These are phyloP conservation scores for Austrolebias charrua DNA, from an alignment of 2,797 vertebrate species.

Conservation along the genomic window DNA sequence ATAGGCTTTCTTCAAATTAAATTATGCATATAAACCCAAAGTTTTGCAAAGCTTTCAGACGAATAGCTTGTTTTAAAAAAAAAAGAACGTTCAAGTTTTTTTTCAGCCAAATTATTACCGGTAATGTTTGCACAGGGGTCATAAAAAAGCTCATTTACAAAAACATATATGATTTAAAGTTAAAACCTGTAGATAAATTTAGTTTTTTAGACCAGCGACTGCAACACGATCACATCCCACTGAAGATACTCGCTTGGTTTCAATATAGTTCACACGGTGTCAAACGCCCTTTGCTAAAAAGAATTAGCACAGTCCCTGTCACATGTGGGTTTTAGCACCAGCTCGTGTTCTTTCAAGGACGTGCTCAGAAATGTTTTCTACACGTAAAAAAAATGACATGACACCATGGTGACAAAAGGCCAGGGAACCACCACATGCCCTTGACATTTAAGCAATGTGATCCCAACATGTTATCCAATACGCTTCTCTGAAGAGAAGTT, in stretches of 20 bases:
- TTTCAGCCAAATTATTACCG: too few relatives aligned
- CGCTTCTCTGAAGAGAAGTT: neutral
- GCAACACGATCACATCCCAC: neutral
- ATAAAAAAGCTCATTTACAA: neutral
- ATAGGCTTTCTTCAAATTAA: too few relatives aligned
- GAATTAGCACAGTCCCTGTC: neutral
- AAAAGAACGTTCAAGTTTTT: too few relatives aligned
- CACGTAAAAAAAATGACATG: neutral
- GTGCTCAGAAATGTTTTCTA: neutral
- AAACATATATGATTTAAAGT: neutral
- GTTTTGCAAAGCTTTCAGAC: neutral
- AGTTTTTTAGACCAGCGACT: neutral
- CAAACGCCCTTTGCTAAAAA: constrained; percentile 4
- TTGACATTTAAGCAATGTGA: constrained; percentile 29
- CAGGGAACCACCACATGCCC: neutral
- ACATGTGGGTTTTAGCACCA: neutral
- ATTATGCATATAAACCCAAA: too few relatives aligned
- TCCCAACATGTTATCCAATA: constrained; percentile 18
- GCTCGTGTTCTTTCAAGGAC: neutral
- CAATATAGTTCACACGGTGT: neutral
- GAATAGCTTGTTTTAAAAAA: neutral
- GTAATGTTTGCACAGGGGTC: too few relatives aligned
- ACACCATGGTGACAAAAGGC: neutral
- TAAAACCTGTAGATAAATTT: neutral
- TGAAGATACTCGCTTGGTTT: neutral